Conservation (phyloP, 1,140 invertebrate species). For the Nasonia vitripennis region DNA sequence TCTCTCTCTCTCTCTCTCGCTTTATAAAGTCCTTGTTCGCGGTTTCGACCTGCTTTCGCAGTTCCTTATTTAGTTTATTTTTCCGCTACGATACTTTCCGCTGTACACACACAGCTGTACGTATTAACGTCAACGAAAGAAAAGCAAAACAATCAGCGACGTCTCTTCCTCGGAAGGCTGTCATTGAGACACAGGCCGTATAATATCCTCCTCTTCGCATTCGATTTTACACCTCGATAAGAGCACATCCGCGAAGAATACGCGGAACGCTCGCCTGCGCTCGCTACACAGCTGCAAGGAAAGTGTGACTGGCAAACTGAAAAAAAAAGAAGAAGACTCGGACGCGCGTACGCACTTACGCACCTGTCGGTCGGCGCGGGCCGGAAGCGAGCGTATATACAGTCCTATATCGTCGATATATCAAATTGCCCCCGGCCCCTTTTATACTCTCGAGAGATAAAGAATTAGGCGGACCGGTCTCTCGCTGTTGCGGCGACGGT, state of each 20-base stretch:
- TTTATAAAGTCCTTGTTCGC: background rate
- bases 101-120: no score
- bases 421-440: conserved; percentile 37
- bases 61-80: no score
- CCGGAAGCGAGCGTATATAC: conserved; percentile 13
- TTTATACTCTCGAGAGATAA: conserved; percentile 3
- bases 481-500: background rate
- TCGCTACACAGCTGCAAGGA: conserved; percentile 26
- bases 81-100: no score
- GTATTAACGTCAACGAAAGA: background rate
- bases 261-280: background rate
- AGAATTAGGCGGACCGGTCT: conserved; percentile 32
- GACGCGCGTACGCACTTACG: background rate
- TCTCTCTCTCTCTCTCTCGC: background rate
- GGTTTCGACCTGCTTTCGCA: background rate
- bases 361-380: conserved; percentile 16
- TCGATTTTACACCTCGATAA: conserved; percentile 37
- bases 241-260: conserved; percentile 23
- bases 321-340: background rate
- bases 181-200: background rate
- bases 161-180: background rate
- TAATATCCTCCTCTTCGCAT: background rate
- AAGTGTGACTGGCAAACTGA: conserved; percentile 26
- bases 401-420: conserved; percentile 26
- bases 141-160: background rate